Evolutionary conservation across 2,797 vertebrate species (phyloP).

Genomic region (Poliocrania exsul): DNA sequence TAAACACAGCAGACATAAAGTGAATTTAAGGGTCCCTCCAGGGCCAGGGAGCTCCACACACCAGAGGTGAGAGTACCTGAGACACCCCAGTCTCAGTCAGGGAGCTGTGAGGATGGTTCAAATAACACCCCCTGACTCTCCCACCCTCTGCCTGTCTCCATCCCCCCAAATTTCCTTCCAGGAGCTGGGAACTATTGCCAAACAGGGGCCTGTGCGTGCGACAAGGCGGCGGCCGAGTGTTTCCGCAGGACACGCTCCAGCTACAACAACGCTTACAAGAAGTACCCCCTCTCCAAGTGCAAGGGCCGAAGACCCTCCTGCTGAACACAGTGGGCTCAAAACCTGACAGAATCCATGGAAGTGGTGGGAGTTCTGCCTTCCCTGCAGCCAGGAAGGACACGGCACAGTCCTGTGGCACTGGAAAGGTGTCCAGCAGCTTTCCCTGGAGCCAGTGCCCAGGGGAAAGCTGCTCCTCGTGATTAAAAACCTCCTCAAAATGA

Average conservation of each 20-base stretch:
- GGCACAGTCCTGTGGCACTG: fast-evolving
- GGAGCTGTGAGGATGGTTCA: fast-evolving
- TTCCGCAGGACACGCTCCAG: background rate
- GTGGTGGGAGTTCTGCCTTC: fast-evolving
- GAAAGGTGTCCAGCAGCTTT: fast-evolving
- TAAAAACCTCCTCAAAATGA: background rate
- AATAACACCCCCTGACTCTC: background rate
- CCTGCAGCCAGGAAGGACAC: fast-evolving
- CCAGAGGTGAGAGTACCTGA: background rate
- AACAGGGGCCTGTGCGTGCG: fast-evolving
- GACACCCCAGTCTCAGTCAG: background rate
- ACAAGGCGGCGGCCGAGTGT: background rate
- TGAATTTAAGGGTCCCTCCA: fast-evolving
- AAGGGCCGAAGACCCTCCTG: background rate
- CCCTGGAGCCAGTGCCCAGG: fast-evolving
- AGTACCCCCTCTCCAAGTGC: background rate
- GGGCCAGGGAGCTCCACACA: background rate
- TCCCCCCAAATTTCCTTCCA: background rate
- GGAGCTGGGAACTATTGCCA: fast-evolving
- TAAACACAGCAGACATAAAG: background rate
- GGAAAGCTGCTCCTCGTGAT: fast-evolving
- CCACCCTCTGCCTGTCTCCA: background rate
- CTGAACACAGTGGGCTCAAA: background rate
- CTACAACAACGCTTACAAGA: background rate
- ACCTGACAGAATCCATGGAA: fast-evolving